Percentiles rank a stretch among this genome's conserved stretches.
Evolutionary conservation across 2,888 invertebrate species (phyloP).

Genomic region (Platycheirus albimanus): DNA sequence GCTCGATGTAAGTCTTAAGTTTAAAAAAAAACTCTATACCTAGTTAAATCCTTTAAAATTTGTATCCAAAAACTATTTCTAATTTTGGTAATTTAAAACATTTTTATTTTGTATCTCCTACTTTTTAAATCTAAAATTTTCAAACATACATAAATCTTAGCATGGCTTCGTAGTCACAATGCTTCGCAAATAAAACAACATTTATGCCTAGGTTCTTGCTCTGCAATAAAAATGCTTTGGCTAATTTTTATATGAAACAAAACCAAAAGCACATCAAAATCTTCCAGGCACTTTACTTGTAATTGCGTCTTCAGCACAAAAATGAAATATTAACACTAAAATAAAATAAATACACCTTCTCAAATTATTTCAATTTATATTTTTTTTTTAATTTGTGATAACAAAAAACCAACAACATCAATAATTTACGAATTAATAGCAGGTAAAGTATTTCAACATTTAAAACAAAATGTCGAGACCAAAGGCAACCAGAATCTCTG

Average conservation of each 20-base stretch:
- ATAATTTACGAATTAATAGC: neutral
- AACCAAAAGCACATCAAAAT: conserved; percentile 20
- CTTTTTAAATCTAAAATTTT: too few relatives aligned
- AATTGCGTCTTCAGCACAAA: conserved; percentile 70
- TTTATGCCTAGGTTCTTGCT: too few relatives aligned
- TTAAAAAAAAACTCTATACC: too few relatives aligned
- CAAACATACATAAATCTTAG: conserved; percentile 1
- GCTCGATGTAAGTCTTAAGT: too few relatives aligned
- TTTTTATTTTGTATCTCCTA: too few relatives aligned
- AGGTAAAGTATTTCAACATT: neutral
- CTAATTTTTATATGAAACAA: conserved; percentile 1
- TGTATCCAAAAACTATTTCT: too few relatives aligned
- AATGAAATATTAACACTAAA: conserved; percentile 19
- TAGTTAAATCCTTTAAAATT: too few relatives aligned
- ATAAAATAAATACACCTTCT: conserved; percentile 9
- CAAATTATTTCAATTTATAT: neutral
- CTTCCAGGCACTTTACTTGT: conserved; percentile 42
- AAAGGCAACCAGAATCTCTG: neutral
- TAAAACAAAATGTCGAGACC: neutral
- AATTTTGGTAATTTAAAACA: neutral
- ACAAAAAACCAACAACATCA: neutral
- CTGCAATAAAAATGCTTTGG: neutral
- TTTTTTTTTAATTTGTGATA: neutral
- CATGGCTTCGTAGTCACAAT: conserved; percentile 38
- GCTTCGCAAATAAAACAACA: neutral